Evolutionary conservation across 2,113 vertebrate species (phyloP).

Genomic region (Epinephelus moara): DNA sequence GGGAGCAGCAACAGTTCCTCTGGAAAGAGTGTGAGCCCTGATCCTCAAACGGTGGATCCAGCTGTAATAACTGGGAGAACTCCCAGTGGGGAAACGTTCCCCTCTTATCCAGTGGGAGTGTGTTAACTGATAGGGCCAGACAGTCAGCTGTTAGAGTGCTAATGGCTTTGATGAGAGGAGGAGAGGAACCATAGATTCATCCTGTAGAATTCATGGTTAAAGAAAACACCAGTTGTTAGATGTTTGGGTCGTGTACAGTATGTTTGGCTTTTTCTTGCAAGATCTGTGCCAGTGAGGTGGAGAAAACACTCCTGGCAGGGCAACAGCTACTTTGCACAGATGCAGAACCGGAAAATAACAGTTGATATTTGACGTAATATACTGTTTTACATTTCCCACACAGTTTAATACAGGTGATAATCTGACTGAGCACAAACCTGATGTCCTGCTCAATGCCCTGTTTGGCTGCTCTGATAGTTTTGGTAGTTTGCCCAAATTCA

Average conservation of each 20-base stretch:
- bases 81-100: constrained; percentile 20
- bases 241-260: neutral
- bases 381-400: no score
- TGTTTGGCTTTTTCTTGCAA: neutral
- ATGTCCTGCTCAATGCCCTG: no score
- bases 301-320: no score
- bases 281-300: neutral
- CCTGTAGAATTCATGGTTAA: neutral
- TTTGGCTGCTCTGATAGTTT: no score
- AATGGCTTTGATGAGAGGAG: constrained; percentile 21
- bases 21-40: constrained; percentile 20
- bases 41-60: constrained; percentile 43
- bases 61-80: constrained; percentile 37
- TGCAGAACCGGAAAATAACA: no score
- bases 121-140: constrained; percentile 43
- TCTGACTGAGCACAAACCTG: no score
- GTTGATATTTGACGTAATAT: no score
- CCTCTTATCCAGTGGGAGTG: neutral
- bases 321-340: no score
- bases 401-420: no score
- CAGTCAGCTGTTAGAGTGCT: constrained; percentile 48
- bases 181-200: neutral
- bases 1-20: constrained; percentile 20
- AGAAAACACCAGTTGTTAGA: neutral
- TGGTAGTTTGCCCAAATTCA: no score